Conservation (phyloP, 64 coral and sea anemone species). For the Trachythela sp. region DNA sequence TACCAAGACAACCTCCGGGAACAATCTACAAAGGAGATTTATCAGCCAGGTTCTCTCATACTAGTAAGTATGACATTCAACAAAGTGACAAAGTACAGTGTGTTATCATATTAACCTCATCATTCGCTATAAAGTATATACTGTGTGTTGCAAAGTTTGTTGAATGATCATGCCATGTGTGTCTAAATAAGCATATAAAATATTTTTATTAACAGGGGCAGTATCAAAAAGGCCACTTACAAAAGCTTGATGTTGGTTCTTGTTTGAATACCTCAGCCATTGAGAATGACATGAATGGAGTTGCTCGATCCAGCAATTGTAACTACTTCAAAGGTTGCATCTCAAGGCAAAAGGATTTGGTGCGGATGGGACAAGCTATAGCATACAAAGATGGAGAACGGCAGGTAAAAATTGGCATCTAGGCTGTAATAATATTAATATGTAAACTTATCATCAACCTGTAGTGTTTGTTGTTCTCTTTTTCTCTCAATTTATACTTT, state of each 20-base stretch:
- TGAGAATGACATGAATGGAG: neutral
- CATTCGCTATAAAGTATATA: no score
- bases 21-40: neutral
- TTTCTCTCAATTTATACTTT: no score
- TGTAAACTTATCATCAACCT: no score
- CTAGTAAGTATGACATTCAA: neutral
- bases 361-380: neutral
- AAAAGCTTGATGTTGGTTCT: neutral
- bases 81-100: no score
- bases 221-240: neutral
- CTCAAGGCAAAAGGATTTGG: neutral
- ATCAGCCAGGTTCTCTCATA: neutral
- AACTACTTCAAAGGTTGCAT: slow-evolving; percentile 5
- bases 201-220: neutral
- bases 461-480: no score
- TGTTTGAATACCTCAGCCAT: neutral
- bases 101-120: no score
- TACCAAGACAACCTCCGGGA: neutral
- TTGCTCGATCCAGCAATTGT: neutral
- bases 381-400: neutral
- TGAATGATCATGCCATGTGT: no score
- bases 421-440: no score
- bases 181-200: no score
- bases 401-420: neutral
- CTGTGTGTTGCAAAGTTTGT: no score